These are phyloP conservation scores for Mycetomoellerius zeteki DNA, from an alignment of 1,140 invertebrate species.

Conservation along the genomic window DNA sequence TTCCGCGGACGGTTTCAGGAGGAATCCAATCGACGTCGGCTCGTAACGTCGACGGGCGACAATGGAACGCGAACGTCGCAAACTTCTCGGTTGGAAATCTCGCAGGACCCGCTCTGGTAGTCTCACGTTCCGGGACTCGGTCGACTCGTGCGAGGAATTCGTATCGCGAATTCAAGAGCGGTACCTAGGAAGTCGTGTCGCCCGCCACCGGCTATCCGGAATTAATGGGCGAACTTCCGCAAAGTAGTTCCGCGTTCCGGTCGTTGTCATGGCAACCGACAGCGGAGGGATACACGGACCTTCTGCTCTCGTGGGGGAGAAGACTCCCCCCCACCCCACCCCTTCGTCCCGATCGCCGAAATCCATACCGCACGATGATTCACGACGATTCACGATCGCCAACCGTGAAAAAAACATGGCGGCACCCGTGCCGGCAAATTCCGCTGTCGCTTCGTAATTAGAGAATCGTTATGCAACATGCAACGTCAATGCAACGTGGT, in stretches of 20 bases:
- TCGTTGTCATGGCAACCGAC: slow-evolving; percentile 75
- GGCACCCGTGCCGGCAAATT: not conserved
- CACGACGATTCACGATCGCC: not conserved
- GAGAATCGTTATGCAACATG: not conserved
- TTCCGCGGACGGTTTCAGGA: slow-evolving; percentile 50
- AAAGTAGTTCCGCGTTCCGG: slow-evolving; percentile 79
- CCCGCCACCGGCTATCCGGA: slow-evolving; percentile 38
- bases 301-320: too few species aligned
- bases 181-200: not conserved
- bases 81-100: not conserved
- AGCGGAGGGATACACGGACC: slow-evolving; percentile 69
- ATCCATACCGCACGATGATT: not conserved
- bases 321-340: not conserved
- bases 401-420: not conserved
- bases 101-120: not conserved
- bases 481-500: not conserved
- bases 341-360: not conserved
- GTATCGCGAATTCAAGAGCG: not conserved
- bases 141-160: not conserved
- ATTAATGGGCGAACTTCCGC: slow-evolving; percentile 77
- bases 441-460: too few species aligned
- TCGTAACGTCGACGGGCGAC: slow-evolving; percentile 21
- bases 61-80: not conserved
- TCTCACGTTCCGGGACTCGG: not conserved
- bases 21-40: slow-evolving; percentile 57